Conservation (phyloP, 2,113 vertebrate genomes). For the Oreochromis niloticus region DNA sequence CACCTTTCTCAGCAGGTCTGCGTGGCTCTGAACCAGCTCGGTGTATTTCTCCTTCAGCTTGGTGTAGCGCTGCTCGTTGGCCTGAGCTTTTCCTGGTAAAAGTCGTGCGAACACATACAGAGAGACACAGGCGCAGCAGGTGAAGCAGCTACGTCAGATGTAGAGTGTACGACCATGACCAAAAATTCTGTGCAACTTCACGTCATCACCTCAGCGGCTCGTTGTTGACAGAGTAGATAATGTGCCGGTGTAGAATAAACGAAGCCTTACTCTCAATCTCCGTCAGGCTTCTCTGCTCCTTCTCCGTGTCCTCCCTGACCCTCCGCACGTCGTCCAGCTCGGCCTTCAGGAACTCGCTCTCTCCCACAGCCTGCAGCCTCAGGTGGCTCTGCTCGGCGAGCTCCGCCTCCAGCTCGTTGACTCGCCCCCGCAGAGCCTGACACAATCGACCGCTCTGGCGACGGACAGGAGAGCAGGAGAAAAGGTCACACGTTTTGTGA, state of each 20-base stretch:
- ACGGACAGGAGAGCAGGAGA: background rate
- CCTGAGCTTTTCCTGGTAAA: constrained; percentile 84
- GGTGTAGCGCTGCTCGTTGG: constrained; percentile 93
- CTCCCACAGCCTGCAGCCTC: constrained; percentile 84
- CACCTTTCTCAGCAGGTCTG: constrained; percentile 93
- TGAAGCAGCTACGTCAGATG: background rate
- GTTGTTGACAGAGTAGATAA: background rate
- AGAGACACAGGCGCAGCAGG: background rate
- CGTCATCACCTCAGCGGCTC: background rate
- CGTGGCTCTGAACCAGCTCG: constrained; percentile 92
- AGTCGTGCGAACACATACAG: background rate
- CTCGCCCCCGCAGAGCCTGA: constrained; percentile 81
- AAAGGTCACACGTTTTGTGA: background rate
- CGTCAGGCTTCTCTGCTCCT: constrained; percentile 89
- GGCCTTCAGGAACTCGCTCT: constrained; percentile 85
- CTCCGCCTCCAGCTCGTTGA: constrained; percentile 90
- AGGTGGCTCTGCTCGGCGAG: constrained; percentile 91
- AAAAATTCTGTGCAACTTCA: background rate
- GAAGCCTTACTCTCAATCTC: constrained; percentile 84
- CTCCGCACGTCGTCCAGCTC: constrained; percentile 92
- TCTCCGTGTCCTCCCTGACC: constrained; percentile 87
- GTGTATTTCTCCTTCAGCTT: constrained; percentile 98
- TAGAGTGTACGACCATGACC: background rate
- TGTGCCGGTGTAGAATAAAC: background rate
- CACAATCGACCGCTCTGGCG: constrained; percentile 78